phyloP scores from a whole-genome alignment of 2,113 vertebrate species.

The Paradoxurus hermaphroditus region DNA sequence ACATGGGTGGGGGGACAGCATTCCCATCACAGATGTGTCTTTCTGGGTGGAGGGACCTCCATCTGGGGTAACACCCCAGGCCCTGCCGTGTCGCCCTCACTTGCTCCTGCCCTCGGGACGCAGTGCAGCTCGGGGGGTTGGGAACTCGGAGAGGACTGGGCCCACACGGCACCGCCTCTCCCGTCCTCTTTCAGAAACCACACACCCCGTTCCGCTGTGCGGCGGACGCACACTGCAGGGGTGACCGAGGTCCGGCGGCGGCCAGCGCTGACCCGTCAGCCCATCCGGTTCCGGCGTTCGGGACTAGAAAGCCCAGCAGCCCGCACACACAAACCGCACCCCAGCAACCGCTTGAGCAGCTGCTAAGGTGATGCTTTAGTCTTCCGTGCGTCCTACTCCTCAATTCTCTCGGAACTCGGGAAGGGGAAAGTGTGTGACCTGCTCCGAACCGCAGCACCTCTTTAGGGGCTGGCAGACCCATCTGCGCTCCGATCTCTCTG shows the following conservation, averaged over 20 bases:
- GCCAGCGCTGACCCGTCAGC: neutral
- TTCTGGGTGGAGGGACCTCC: neutral
- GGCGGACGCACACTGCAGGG: neutral
- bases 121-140: rapidly evolving
- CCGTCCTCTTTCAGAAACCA: neutral
- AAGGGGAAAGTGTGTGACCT: neutral
- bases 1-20: neutral
- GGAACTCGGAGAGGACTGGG: rapidly evolving
- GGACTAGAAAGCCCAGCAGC: neutral
- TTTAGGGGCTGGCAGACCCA: neutral
- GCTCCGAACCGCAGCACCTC: neutral
- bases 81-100: neutral
- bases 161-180: no score
- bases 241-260: neutral
- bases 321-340: rapidly evolving
- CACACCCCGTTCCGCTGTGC: neutral
- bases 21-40: neutral
- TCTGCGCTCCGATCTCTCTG: neutral
- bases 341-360: neutral
- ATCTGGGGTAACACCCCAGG: neutral
- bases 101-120: neutral
- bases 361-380: neutral
- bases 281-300: neutral
- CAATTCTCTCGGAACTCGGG: neutral
- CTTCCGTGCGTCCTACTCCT: neutral